These are phyloP conservation scores for Sthenelais limicola DNA, from an alignment of 2,888 invertebrate genomes.

Conservation along the genomic window DNA sequence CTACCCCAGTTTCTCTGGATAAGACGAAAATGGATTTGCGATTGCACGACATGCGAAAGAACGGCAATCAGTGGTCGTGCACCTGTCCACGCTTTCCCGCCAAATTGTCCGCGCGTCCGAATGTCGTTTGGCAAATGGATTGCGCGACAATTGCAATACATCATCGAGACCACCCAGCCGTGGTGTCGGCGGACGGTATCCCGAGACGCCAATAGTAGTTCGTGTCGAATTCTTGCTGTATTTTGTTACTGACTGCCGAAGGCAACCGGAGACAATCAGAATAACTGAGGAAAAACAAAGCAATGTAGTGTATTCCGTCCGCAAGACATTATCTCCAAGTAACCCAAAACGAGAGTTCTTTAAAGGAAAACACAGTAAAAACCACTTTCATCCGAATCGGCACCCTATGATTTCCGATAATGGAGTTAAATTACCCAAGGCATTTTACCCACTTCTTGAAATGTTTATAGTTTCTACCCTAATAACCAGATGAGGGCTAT, in stretches of 20 bases:
- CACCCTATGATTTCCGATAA: too few relatives aligned
- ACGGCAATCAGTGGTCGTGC: slow-evolving; percentile 17
- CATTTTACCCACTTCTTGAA: too few relatives aligned
- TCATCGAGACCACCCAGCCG: slow-evolving; percentile 32
- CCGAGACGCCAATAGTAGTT: slow-evolving; percentile 1
- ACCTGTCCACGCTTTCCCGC: slow-evolving; percentile 8
- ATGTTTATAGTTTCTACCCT: too few relatives aligned
- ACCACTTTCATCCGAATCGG: too few relatives aligned
- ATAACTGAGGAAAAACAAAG: slow-evolving; percentile 3
- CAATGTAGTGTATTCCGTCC: too few relatives aligned
- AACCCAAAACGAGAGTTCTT: too few relatives aligned
- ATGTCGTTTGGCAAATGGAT: slow-evolving; percentile 31
- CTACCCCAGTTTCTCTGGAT: too few relatives aligned
- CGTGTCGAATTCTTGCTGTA: slow-evolving; percentile 27
- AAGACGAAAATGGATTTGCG: too few relatives aligned
- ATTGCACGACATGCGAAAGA: neutral
- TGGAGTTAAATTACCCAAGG: too few relatives aligned
- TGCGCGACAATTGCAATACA: slow-evolving; percentile 8
- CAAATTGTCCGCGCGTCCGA: slow-evolving; percentile 32
- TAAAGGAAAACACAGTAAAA: too few relatives aligned
- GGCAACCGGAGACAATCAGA: neutral
- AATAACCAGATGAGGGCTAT: too few relatives aligned
- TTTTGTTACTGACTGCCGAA: slow-evolving; percentile 23
- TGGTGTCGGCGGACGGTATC: slow-evolving; percentile 3
- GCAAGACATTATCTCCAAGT: too few relatives aligned